Base-by-base conservation (phyloP, 2,888 invertebrate genomes). In the Heliconius aoede region DNA sequence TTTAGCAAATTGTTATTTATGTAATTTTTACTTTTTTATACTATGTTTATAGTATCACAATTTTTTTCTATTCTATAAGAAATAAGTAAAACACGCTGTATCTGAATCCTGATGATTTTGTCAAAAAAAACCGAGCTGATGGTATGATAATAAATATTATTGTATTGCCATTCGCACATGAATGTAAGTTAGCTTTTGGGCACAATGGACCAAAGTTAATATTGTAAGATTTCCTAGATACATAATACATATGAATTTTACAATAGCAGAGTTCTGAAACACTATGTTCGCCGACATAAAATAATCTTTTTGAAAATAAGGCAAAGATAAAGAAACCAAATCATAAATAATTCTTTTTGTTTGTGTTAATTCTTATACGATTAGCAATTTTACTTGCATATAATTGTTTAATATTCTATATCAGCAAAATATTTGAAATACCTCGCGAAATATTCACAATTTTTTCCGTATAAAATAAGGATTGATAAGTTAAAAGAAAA, bases 381-480 rank as follows among this genome's bases (percentile, higher is more conserved):
- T 11, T 32, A 65, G 5, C 7, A 36, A 65, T 15, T 36, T 65
- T 36, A 65, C 15, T 40, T 24, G 24, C n/a, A 65, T 24, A 65
- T 40, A 13, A 36, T 36, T n/a, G n/a, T 64, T 62, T 18, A 28
- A 18, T 62, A 30, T 32, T 30, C n/a, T 32, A 11, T 32, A 64
- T n/a, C 32, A 32, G 64, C n/a, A 64, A 32, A 64, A 64, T 64
- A 32, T 11, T 32, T 62, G n/a, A n/a, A 55, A 60, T 60, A 60
- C 5, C 4, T 60, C 5, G 40, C 40, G 46, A 46, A 18, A 46
- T n/a, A 21, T 51, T 51, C 21, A 51, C 51, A n/a, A 51, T 21
- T 51, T 9, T n/a, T 51, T 51, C 3, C n/a, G 3, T 21, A 51
- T 21, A 51, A 51, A 5, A 51, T 21, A 51, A 8, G 21, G 51